Base-by-base conservation (phyloP, 2,113 vertebrate species). In the Peromyscus polionotus region DNA sequence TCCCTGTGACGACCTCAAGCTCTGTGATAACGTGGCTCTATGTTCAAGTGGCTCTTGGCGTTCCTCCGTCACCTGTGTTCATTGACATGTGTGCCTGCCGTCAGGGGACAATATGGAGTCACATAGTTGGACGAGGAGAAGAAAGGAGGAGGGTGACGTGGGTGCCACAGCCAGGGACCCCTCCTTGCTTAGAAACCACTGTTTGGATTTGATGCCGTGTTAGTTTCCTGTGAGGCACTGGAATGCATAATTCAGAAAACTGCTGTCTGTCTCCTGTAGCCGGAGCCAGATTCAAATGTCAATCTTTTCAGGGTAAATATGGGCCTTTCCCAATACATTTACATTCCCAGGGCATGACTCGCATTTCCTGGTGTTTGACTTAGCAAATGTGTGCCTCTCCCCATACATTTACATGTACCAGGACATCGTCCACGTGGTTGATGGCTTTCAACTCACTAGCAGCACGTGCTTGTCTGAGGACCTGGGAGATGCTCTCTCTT, bases 181-280 rank as follows among this genome's bases (percentile, higher is more conserved):
- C 95, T 77, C 88, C 88, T 73, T 98, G 94, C 88, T n/a, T 90
- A 70, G 28, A 79, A 96, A 93, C 96, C 92, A 92, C 51, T 95
- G 96, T 97, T 96, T 90, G 97, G n/a, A 83, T 96, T 22, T 28
- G 48, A 93, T 36, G 75, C 59, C 90, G 84, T 93, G 45, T 96
- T 97, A 95, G 97, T 7, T 93, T 65, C 84, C 81, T 31, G 12
- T 36, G 80, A 1, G 0, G 24, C 9, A 1, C 68, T 63, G 93
- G 91, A 39, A 57, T 61, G 86, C 57, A 14, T 51, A 14, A 75
- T 67, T 94, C 51, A 61, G 63, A 70, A 86, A 54, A 22, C 24
- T 68, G 86, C 45, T 88, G 0, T 83, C 59, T 16, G 65, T 33
- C 80, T 68, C 42, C 75, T n/a, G 45, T 31, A 33, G 59, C 81